Conservation (phyloP, 2,888 invertebrate species). For the Himalopsyche kuldschensis region DNA sequence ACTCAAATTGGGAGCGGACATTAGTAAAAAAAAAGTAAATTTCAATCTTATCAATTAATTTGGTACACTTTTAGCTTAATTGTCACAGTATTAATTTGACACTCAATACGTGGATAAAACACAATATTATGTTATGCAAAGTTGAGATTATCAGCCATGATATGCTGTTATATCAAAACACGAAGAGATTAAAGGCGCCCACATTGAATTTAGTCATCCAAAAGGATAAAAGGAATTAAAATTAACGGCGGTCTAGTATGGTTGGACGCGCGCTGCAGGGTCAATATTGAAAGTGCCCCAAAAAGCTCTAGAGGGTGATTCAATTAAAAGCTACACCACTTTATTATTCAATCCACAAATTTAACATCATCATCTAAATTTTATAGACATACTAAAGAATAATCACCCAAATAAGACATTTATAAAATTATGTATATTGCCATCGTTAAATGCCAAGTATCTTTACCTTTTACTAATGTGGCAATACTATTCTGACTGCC, state of each 20-base stretch:
- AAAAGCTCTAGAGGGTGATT: not conserved
- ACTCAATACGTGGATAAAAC: too few relatives aligned
- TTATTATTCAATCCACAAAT: not conserved
- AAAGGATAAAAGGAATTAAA: not conserved
- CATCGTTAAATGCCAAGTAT: too few relatives aligned
- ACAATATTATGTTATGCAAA: too few relatives aligned
- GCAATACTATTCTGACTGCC: too few relatives aligned
- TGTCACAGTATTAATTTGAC: too few relatives aligned
- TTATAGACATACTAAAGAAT: not conserved
- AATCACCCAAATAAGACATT: not conserved
- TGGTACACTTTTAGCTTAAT: too few relatives aligned
- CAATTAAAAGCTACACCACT: not conserved
- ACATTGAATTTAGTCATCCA: not conserved
- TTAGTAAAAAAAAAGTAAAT: too few relatives aligned
- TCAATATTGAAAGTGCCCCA: not conserved
- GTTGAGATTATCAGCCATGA: too few relatives aligned
- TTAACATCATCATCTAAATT: not conserved
- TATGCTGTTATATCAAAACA: not conserved
- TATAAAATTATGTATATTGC: too few relatives aligned
- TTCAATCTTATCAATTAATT: too few relatives aligned
- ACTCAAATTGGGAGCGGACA: too few relatives aligned
- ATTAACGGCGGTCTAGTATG: slow-evolving; percentile 1
- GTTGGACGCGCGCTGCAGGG: not conserved
- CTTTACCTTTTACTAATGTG: too few relatives aligned
- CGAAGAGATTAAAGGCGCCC: not conserved